Evolutionary conservation across 2,888 invertebrate species (phyloP), one percentile per base, ranked within the genome.

Genomic region (Neoscelio sp.): DNA sequence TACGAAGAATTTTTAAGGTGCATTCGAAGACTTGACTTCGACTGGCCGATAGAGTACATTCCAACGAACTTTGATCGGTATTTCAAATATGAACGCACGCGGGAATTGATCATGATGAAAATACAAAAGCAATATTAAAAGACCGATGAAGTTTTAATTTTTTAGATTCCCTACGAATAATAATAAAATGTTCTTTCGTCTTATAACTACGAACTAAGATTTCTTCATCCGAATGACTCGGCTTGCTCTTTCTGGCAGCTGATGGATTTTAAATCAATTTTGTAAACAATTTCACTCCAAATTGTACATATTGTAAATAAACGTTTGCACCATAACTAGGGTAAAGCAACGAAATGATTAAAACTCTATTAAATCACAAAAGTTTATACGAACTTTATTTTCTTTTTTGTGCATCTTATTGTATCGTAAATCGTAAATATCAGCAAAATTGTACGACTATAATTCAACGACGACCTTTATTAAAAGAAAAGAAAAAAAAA

Each of bases 1-100:
- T 97, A 95, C 86, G 96, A 96, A 86, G 94, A 96, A 91, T 97
- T 97, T 91, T 90, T 96, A 0, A 92, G 93, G 26, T 91, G 94
- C 75, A 90, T 93, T 4, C 91, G 91, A 84, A 88, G 89, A 60
- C 90, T 91, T 40, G 91, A 92, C 71, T 81, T 90, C 13, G 90
- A 91, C 17, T 93, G 95, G 93, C 91, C 87, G 6, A 91, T 94
- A 17, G 92, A 94, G 86, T 92, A 94, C 85, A 85, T 96, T 48
- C 91, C 93, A 1, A 90, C 94, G 30, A 93, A 95, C 88, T 96
- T 97, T 88, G 94, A 95, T 0, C 95, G 95, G 87, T 96, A 94
- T 90, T 97, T 97, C 86, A 93, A 94, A 3, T 97, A 97, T 86
- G 95, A 96, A 68, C 92, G 96, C 71, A 94, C 95, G 15, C 94